Conservation (phyloP, 2,888 invertebrate genomes). For the Drosophila subquinaria region DNA sequence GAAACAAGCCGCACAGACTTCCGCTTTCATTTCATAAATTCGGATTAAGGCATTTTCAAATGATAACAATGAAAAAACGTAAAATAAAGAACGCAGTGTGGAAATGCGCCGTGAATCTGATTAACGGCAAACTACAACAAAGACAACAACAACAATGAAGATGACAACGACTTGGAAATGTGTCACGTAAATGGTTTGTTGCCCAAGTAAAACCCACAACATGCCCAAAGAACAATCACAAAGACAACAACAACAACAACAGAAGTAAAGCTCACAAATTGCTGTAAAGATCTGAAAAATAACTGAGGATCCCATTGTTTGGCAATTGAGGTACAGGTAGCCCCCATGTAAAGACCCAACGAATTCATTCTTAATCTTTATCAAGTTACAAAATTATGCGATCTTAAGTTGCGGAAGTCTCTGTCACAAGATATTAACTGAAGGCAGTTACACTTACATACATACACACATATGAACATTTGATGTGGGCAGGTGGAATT, state of each 20-base stretch:
- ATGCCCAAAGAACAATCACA: constrained; percentile 58
- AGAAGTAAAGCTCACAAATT: constrained; percentile 61
- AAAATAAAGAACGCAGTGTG: constrained; percentile 52
- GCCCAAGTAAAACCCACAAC: constrained; percentile 63
- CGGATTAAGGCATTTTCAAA: constrained; percentile 80
- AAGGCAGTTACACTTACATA: neutral
- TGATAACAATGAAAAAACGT: constrained; percentile 73
- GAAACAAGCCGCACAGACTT: constrained; percentile 79
- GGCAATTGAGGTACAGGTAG: constrained; percentile 36
- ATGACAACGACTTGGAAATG: constrained; percentile 54
- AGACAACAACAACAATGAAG: constrained; percentile 8
- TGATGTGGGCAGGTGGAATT: constrained; percentile 19
- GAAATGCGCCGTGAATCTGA: constrained; percentile 78
- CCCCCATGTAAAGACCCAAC: constrained; percentile 23
- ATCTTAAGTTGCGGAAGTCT: constrained; percentile 34
- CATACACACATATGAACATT: neutral
- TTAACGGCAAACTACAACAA: constrained; percentile 68
- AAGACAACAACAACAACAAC: constrained; percentile 14
- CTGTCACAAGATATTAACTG: constrained; percentile 17
- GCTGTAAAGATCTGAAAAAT: constrained; percentile 32
- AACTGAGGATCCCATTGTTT: constrained; percentile 43
- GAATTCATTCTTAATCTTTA: constrained; percentile 22
- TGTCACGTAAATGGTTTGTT: constrained; percentile 76
- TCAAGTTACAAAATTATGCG: constrained; percentile 21
- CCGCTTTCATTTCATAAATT: constrained; percentile 80